Conservation (phyloP, 1,140 invertebrate species). For the Drosophila ironensis region DNA sequence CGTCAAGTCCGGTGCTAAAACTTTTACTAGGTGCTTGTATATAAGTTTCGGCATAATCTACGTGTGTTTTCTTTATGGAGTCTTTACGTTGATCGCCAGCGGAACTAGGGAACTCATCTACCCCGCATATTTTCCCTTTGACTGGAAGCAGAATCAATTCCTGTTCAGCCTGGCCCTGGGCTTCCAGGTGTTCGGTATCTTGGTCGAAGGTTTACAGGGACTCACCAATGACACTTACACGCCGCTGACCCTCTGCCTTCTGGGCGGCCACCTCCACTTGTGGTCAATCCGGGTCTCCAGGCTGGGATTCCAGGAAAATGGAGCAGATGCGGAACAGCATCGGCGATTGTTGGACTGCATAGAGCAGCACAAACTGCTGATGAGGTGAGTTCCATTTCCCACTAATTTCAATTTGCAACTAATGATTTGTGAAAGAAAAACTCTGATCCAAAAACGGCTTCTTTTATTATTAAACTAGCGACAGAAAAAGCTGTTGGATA, state of each 20-base stretch:
- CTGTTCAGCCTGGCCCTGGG: conserved; percentile 12
- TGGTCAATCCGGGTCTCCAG: conserved; percentile 31
- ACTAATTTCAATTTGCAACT: background rate
- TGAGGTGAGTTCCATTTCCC: conserved; percentile 22
- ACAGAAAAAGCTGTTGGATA: no score
- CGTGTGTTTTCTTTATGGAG: background rate
- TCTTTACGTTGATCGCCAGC: background rate
- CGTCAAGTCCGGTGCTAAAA: conserved; percentile 1
- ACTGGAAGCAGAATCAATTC: conserved; percentile 1
- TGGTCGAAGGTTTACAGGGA: conserved; percentile 19
- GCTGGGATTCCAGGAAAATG: conserved; percentile 12
- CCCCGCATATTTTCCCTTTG: conserved; percentile 47
- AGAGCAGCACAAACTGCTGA: conserved; percentile 41
- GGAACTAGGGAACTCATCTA: conserved; percentile 20
- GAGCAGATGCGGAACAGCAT: background rate
- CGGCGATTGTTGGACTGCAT: conserved; percentile 12
- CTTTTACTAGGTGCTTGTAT: conserved; percentile 39
- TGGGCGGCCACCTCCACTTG: conserved; percentile 45
- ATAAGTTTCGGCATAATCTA: conserved; percentile 30
- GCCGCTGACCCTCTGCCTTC: conserved; percentile 37
- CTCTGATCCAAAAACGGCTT: no score
- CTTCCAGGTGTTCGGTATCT: conserved; percentile 25
- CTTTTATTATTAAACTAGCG: no score
- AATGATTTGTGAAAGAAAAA: no score
- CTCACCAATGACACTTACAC: conserved; percentile 40